Evolutionary conservation across 2,888 invertebrate species (phyloP), one percentile per base, ranked within the genome.

Genomic region (Smittia sp.): DNA sequence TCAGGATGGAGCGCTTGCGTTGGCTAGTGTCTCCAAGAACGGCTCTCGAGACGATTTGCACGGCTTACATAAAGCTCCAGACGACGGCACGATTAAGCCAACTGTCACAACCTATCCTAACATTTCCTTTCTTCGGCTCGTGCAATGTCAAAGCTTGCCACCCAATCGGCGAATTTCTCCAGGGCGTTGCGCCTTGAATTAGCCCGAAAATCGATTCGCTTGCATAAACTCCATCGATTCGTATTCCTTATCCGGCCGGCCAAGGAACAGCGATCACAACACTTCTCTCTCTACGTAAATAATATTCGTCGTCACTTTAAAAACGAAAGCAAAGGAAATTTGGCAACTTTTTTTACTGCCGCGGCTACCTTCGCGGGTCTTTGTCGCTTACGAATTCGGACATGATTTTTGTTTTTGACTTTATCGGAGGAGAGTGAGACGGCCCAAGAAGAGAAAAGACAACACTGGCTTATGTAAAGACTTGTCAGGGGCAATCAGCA

Each of bases 251-350:
- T 46, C 46, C 46, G 46, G 46, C n/a, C 15, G 15, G 2, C 11
- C 46, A 46, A 11, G 46, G n/a, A 11, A 46, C 46, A 3, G 11
- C 15, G 46, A 46, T 46, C 46, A 46, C 46, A 46, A 46, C 11
- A 46, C 46, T 46, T 46, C n/a, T 46, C 32, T 32, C 32, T 32
- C 32, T 9, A 32, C 32, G 9, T 32, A 32, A 32, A 32, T 6
- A 32, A 9, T 9, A 32, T 32, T 46, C 11, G 15, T 6, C n/a
- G 46, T 46, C 46, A 46, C 46, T 15, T 11, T 46, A 15, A 15
- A 46, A 46, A 46, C 15, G 46, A 46, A 46, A 46, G 46, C 46
- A 46, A 46, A 46, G 11, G 46, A 46, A 46, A 46, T 46, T 46
- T 46, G 46, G 46, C 46, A 46, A 46, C 46, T 46, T 11, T 46